phyloP scores from a whole-genome alignment of 2,888 invertebrate species.

The Andricus quercusramuli region DNA sequence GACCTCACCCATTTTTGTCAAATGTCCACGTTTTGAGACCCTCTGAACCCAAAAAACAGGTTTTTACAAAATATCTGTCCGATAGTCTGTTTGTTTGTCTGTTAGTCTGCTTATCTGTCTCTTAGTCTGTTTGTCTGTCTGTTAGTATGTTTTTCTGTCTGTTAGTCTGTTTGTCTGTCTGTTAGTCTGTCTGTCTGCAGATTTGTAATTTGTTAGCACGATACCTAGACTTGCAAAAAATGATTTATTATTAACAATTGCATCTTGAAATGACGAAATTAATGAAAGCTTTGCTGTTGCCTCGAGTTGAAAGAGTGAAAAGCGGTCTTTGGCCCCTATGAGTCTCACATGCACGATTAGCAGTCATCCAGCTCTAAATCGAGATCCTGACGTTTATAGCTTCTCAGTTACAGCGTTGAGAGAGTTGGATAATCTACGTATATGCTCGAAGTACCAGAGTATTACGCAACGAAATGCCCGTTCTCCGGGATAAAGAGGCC shows the following conservation, averaged over 20 bases:
- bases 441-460: background rate
- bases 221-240: no score
- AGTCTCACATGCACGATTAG: background rate
- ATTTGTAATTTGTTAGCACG: no score
- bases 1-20: no score
- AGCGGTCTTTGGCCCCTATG: background rate
- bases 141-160: no score
- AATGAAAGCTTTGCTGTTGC: background rate
- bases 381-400: slow-evolving; percentile 21
- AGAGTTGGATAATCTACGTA: slow-evolving; percentile 23
- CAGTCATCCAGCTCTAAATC: slow-evolving; percentile 18
- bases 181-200: no score
- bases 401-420: slow-evolving; percentile 24
- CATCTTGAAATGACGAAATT: background rate
- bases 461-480: slow-evolving; percentile 9
- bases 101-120: no score
- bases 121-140: no score
- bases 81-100: no score
- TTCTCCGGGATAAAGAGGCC: slow-evolving; percentile 5
- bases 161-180: no score
- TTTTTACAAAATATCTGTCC: no score
- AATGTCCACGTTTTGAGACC: no score
- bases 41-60: no score
- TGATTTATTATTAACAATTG: background rate
- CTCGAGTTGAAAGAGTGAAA: background rate